Evolutionary conservation across 2,888 invertebrate genomes (phyloP), one percentile per base, ranked within the genome.

Genomic region (Drosophila birchii): DNA sequence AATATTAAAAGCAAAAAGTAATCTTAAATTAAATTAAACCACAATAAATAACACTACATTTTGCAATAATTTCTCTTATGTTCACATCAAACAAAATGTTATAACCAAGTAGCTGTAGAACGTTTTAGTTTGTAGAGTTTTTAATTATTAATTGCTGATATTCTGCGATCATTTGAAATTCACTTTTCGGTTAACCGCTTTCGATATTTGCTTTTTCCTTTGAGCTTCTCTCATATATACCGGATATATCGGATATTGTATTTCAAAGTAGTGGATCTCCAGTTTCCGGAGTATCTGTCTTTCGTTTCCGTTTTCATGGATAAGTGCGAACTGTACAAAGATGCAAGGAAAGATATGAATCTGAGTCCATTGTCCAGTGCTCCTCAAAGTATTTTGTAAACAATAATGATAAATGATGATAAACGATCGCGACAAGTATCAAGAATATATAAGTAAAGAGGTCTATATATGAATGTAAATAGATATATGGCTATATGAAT

Each of bases 361-460:
- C 86, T 86, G 86, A 91, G 89, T 88, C 90, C 88, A 51, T 51
- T 90, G 85, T 91, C 92, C 92, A 92, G 91, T 91, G 90, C 91
- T 90, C 90, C 91, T 90, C 91, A 85, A 90, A 86, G 91, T 88
- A 89, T 90, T 88, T 88, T 88, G 82, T 88, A 91, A 84, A 89
- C 87, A 91, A 90, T 90, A 90, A 89, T 84, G 91, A 78, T 85
- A 89, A n/a, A 44, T 75, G 75, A 63, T 20, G 51, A 51, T 51
- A 45, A 49, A 57, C 47, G 43, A 71, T 70, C 45, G 32, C 14
- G 49, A 49, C 34, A 57, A 70, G 76, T 73, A 79, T 77, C 77
- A 76, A 72, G 47, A 29, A 29, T n/a, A 47, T 45, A 47, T 47
- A 79, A 76, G 36, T 62, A 81, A 47, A 71, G 43, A 58, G 47